Conservation (phyloP, 2,888 invertebrate species). For the Melieria crassipennis region DNA sequence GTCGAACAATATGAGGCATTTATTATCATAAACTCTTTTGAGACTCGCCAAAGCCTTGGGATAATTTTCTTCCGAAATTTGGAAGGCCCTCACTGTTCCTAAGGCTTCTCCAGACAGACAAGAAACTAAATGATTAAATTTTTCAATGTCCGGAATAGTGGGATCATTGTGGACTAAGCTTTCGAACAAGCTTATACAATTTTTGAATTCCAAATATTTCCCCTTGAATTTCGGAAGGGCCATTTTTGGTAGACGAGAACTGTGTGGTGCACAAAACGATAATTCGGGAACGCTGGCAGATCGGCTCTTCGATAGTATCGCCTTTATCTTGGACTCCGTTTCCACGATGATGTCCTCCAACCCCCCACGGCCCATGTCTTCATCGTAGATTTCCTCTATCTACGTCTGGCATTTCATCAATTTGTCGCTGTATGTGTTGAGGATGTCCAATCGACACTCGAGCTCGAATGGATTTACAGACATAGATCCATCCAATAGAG, state of each 20-base stretch:
- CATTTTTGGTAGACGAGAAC: constrained; percentile 16
- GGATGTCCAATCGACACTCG: neutral
- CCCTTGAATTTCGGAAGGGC: constrained; percentile 25
- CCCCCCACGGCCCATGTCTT: neutral
- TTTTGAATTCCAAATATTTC: constrained; percentile 26
- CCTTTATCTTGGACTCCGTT: neutral
- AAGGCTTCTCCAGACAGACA: constrained; percentile 25
- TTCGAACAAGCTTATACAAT: constrained; percentile 18
- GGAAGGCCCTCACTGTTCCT: constrained; percentile 23
- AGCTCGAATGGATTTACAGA: neutral
- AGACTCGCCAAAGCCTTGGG: constrained; percentile 17
- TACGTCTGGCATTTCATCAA: constrained; percentile 3
- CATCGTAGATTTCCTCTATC: neutral
- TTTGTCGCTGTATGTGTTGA: neutral
- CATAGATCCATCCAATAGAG: neutral
- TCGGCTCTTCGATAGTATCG: neutral
- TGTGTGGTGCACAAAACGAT: neutral
- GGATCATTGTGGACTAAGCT: constrained; percentile 13
- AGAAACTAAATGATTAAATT: constrained; percentile 20
- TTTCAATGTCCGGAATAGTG: constrained; percentile 31
- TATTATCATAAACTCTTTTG: constrained; percentile 38
- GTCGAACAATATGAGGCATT: constrained; percentile 40
- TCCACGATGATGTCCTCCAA: constrained; percentile 4
- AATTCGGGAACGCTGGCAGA: neutral
- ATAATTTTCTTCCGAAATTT: constrained; percentile 25